Conservation (phyloP, 2,888 invertebrate genomes). For the Heteromyza rotundicornis region DNA sequence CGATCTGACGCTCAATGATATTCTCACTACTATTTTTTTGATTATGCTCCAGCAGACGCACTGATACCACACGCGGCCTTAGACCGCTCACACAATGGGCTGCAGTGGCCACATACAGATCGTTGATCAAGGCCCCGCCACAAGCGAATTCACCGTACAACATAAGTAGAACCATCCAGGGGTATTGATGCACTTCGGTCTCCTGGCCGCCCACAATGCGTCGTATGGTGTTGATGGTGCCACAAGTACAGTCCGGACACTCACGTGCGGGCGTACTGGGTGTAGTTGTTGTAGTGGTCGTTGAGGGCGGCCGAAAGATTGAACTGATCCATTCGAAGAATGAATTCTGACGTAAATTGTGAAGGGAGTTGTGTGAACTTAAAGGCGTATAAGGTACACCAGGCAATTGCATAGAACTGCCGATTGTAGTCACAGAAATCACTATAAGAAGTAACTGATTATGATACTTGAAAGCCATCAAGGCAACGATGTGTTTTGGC, state of each 20-base stretch:
- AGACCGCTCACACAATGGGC: constrained; percentile 77
- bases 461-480: too few relatives aligned
- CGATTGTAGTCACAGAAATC: too few relatives aligned
- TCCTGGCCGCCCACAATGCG: constrained; percentile 82
- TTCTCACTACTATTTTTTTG: constrained; percentile 63
- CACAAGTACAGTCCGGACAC: constrained; percentile 66
- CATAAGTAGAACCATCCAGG: constrained; percentile 74
- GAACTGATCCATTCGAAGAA: constrained; percentile 51
- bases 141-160: constrained; percentile 71
- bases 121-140: constrained; percentile 76
- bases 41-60: constrained; percentile 77
- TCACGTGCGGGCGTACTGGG: constrained; percentile 38
- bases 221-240: constrained; percentile 70
- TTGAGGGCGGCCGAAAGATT: constrained; percentile 41
- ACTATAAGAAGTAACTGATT: too few relatives aligned
- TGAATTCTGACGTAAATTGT: constrained; percentile 42
- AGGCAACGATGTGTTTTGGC: neutral
- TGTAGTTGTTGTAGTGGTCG: constrained; percentile 25
- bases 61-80: constrained; percentile 66
- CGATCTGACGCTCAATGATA: constrained; percentile 58
- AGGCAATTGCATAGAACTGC: too few relatives aligned
- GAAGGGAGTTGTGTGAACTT: too few relatives aligned
- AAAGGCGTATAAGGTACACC: too few relatives aligned
- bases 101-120: constrained; percentile 77
- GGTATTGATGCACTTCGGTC: constrained; percentile 73